Base-by-base conservation (phyloP, 2,113 vertebrate species). In the Astatoreochromis straeleni region DNA sequence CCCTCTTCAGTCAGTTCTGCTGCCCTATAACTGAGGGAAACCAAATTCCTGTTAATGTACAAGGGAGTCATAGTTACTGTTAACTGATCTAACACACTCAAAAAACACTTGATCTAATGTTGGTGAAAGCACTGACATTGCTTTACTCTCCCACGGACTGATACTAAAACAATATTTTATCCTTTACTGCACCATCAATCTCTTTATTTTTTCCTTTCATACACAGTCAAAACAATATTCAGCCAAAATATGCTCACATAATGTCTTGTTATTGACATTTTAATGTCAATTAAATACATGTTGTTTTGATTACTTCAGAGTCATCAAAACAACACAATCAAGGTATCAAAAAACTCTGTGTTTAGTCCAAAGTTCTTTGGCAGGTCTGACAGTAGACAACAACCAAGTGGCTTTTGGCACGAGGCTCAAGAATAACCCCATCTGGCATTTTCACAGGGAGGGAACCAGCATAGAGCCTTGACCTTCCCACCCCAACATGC, bases 121-220 rank as follows among this genome's bases (percentile, higher is more conserved):
- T 87, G 81, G 63, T 78, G 78, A 24, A 58, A 7, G 31, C 33
- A 38, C 12, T 16, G 9, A 17, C 70, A 63, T n/a, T 57, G 42
- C 40, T 54, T 55, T 45, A 40, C 70, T 35, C 24, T 81, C 58
- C 38, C 53, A 60, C 9, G 49, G 21, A 83, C 19, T 7, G 87
- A 94, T 86, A 88, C 82, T 92, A 55, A 87, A 85, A 85, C 31
- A 94, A 93, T 92, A 91, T 94, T 92, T 91, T 88, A 21, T 53
- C 7, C 51, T 84, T 81, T 2, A 42, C 38, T 5, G 6, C 24
- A 60, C 51, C 54, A 63, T 16, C 7, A 7, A 14, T 55, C 33
- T 84, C 13, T 60, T 68, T 7, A 19, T 60, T 57, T 86, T 91
- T 90, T 87, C 11, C 42, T 82, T 84, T 88, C 33, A 4, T 26